Percentiles rank a stretch among this genome's conserved stretches.
Conservation (phyloP, 2,888 invertebrate species). For the Polietes domitor region DNA sequence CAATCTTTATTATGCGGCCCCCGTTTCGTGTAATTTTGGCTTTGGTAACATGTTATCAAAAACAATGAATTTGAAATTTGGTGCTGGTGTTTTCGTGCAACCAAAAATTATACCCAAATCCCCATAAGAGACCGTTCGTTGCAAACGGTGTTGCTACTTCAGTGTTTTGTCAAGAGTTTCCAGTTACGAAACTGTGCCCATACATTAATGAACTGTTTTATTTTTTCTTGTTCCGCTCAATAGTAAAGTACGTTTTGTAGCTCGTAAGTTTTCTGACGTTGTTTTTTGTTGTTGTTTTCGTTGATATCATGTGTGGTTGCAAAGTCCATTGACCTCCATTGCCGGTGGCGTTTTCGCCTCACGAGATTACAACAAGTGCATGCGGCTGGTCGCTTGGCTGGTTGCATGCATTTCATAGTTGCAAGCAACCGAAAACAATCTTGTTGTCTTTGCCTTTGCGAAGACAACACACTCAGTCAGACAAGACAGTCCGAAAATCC, state of each 20-base stretch:
- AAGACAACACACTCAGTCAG: neutral
- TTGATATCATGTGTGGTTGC: neutral
- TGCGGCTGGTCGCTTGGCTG: neutral
- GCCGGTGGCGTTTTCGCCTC: neutral
- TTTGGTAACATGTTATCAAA: neutral
- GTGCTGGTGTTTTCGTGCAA: neutral
- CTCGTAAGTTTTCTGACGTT: no score
- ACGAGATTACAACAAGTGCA: slow-evolving; percentile 28
- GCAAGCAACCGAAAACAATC: neutral
- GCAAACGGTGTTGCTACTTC: neutral
- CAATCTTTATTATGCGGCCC: no score
- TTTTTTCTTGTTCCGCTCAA: slow-evolving; percentile 21
- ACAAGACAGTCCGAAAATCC: neutral
- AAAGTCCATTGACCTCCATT: slow-evolving; percentile 12
- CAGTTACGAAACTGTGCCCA: neutral
- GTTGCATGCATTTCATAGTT: slow-evolving; percentile 26
- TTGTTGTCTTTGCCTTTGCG: neutral
- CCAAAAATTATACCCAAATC: slow-evolving; percentile 8
- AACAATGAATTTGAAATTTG: neutral
- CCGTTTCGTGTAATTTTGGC: no score
- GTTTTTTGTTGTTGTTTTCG: neutral
- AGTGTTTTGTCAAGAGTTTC: neutral
- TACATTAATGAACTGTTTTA: neutral
- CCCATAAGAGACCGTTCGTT: slow-evolving; percentile 6
- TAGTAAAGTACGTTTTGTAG: neutral